phyloP scores from a whole-genome alignment of 2,797 vertebrate genomes.

The Crypturellus tataupa region DNA sequence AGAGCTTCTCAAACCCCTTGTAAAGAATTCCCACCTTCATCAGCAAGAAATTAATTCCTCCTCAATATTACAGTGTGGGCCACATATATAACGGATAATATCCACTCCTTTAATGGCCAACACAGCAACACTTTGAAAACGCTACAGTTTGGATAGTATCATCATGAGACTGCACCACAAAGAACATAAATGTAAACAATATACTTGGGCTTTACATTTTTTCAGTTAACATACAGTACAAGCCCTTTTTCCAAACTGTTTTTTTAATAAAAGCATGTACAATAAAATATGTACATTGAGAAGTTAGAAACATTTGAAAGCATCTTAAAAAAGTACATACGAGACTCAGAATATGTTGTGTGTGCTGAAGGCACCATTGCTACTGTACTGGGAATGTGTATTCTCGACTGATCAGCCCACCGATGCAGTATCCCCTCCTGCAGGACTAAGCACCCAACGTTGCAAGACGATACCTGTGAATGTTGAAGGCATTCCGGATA shows the following conservation, averaged over 20 bases:
- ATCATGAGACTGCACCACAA: conserved; percentile 25
- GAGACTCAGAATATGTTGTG: conserved; percentile 38
- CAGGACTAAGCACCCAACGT: neutral
- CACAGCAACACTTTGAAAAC: neutral
- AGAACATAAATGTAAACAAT: conserved; percentile 68
- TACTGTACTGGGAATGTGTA: conserved; percentile 61
- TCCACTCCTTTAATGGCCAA: neutral
- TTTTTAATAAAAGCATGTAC: conserved; percentile 64
- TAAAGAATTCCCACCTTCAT: neutral
- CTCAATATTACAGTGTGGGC: neutral
- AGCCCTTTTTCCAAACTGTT: neutral
- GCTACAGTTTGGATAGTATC: neutral
- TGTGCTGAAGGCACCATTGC: conserved; percentile 67
- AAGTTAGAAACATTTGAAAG: conserved; percentile 66
- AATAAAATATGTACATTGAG: conserved; percentile 61
- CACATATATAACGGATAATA: neutral
- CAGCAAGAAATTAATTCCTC: neutral
- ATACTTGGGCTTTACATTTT: neutral
- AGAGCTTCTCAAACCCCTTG: neutral
- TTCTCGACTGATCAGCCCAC: neutral
- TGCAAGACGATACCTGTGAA: neutral
- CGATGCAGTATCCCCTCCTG: neutral
- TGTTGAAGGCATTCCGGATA: neutral
- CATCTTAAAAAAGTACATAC: conserved; percentile 54
- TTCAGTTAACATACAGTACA: conserved; percentile 36